Percentiles rank a stretch among this genome's conserved stretches.
These are phyloP conservation scores for Meleagris gallopavo DNA, from an alignment of 2,113 vertebrate genomes.

Conservation along the genomic window DNA sequence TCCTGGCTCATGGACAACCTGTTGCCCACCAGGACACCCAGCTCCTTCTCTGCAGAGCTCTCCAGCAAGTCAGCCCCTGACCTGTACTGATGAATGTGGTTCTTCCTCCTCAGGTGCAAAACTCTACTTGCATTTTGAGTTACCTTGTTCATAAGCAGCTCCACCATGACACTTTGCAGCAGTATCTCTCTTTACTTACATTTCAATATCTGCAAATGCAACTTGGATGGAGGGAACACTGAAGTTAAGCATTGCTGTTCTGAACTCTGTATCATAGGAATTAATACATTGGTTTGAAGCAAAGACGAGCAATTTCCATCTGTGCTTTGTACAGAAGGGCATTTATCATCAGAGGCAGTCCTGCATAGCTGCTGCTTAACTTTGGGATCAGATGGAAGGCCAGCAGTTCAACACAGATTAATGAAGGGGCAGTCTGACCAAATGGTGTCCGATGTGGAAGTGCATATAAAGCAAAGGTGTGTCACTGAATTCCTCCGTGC, in stretches of 20 bases:
- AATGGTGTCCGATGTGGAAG: too few relatives aligned
- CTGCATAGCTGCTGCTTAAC: not conserved
- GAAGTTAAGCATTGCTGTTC: not conserved
- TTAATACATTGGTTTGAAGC: not conserved
- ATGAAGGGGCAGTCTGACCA: too few relatives aligned
- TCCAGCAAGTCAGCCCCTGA: too few relatives aligned
- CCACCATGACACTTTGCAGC: not conserved
- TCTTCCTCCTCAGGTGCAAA: too few relatives aligned
- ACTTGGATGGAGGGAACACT: not conserved
- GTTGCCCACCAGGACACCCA: too few relatives aligned
- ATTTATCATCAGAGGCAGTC: not conserved
- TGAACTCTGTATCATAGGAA: not conserved
- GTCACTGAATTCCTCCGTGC: too few relatives aligned
- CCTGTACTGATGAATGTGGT: too few relatives aligned
- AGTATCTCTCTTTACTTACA: not conserved
- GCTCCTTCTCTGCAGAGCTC: too few relatives aligned
- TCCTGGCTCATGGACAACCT: too few relatives aligned
- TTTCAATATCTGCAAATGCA: not conserved
- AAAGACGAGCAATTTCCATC: not conserved
- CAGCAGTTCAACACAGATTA: not conserved
- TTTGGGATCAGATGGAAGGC: not conserved
- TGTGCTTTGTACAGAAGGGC: not conserved
- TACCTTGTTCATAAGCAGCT: not conserved
- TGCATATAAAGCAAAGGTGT: too few relatives aligned
- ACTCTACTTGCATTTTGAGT: not conserved